phyloP scores from a whole-genome alignment of 2,797 vertebrate species.

The Mormyrops boulengeri region DNA sequence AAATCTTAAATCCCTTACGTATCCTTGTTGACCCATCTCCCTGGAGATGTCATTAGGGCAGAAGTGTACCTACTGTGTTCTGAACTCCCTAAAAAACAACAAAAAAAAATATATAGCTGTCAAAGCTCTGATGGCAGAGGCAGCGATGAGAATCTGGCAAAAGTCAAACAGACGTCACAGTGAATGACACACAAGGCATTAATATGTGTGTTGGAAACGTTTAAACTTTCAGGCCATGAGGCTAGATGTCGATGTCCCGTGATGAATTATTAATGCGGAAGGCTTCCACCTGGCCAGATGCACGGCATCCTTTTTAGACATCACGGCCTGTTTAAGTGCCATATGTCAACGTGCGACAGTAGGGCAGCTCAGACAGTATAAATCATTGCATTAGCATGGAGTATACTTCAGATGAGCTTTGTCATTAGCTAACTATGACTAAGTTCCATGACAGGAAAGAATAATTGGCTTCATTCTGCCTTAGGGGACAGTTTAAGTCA shows the following conservation, averaged over 20 bases:
- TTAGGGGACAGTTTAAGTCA: conserved; percentile 4
- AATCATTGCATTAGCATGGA: not conserved
- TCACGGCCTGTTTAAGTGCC: not conserved
- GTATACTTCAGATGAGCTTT: not conserved
- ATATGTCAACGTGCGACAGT: not conserved
- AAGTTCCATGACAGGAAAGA: conserved; percentile 2
- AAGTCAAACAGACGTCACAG: not conserved
- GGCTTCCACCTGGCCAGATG: conserved; percentile 34
- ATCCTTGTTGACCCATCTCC: conserved; percentile 26
- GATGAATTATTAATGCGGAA: conserved; percentile 42
- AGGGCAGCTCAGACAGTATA: not conserved
- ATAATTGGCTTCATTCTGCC: conserved; percentile 3
- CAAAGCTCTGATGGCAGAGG: not conserved
- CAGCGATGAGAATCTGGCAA: not conserved
- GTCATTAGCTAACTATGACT: conserved; percentile 9
- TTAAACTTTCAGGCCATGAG: not conserved
- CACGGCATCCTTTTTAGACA: conserved; percentile 14
- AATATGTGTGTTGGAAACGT: conserved; percentile 19
- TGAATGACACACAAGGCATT: conserved; percentile 9
- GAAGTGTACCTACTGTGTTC: conserved; percentile 21
- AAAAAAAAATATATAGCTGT: not conserved
- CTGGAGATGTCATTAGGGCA: conserved; percentile 30
- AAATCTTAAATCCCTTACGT: conserved; percentile 3
- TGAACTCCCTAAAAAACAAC: conserved; percentile 18
- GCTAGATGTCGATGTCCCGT: not conserved